phyloP scores from a whole-genome alignment of 2,888 invertebrate species.

The Tyria jacobaeae region DNA sequence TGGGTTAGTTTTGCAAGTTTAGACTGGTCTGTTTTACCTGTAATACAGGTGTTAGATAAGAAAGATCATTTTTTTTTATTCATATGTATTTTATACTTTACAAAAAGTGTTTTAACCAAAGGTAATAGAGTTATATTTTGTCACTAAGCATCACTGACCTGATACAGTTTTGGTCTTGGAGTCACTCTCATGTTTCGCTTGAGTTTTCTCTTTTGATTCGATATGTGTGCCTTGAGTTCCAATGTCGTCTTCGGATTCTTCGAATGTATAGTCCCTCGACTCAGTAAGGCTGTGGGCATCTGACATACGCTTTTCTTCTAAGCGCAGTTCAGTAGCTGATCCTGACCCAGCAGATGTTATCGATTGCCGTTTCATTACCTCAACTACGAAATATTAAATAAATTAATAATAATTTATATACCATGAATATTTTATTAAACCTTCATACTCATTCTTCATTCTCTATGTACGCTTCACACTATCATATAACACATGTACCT shows the following conservation, averaged over 20 bases:
- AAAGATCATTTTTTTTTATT: neutral
- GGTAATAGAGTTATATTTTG: neutral
- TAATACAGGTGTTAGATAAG: constrained; percentile 16
- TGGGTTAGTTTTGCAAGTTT: constrained; percentile 74
- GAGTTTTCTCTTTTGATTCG: constrained; percentile 70
- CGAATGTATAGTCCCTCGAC: constrained; percentile 83
- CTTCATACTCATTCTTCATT: no score
- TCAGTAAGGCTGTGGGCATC: constrained; percentile 83
- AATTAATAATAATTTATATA: neutral
- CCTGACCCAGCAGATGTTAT: constrained; percentile 81
- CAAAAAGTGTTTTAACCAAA: neutral
- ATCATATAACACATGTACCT: no score
- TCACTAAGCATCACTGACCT: constrained; percentile 45
- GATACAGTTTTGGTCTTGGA: constrained; percentile 56
- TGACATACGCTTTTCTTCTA: constrained; percentile 81
- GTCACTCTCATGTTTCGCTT: constrained; percentile 65
- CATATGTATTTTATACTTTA: neutral
- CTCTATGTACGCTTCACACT: no score
- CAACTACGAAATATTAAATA: constrained; percentile 24
- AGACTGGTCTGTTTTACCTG: constrained; percentile 66
- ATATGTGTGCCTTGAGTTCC: constrained; percentile 78
- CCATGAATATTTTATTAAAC: neutral
- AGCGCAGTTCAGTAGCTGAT: constrained; percentile 74
- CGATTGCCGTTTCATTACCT: constrained; percentile 74
- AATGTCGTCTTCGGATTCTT: constrained; percentile 84